These are phyloP conservation scores for Acrobeloides nanus DNA, from an alignment of 2,888 invertebrate genomes.

Conservation along the genomic window DNA sequence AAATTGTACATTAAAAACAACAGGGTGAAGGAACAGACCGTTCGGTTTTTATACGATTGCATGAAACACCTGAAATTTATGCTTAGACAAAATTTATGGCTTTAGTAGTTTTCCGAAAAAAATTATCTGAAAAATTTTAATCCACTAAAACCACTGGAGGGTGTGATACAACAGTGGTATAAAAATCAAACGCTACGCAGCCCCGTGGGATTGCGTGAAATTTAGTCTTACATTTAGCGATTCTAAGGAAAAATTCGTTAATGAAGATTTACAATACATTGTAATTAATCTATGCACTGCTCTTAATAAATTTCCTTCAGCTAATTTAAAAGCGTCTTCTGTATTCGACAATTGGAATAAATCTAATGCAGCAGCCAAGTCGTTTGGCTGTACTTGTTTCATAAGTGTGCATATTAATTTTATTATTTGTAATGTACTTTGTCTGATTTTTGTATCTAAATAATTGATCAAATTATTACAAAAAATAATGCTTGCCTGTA, in stretches of 20 bases:
- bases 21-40: no score
- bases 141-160: no score
- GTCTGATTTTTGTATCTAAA: constrained; percentile 2
- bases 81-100: no score
- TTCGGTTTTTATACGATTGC: no score
- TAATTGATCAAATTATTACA: neutral
- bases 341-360: constrained; percentile 5
- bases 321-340: constrained; percentile 7
- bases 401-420: constrained; percentile 55
- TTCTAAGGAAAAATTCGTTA: constrained; percentile 18
- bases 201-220: neutral
- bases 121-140: no score
- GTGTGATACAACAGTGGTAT: no score
- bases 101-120: no score
- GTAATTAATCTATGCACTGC: constrained; percentile 18
- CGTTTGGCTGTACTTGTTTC: constrained; percentile 54
- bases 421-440: constrained; percentile 44
- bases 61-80: no score
- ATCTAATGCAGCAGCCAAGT: constrained; percentile 50
- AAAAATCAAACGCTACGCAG: constrained; percentile 2
- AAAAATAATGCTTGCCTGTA: constrained; percentile 1
- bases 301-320: constrained; percentile 11
- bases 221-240: constrained; percentile 6
- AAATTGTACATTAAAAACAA: no score
- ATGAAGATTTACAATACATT: constrained; percentile 18